Conservation (phyloP, 2,888 invertebrate genomes). For the Uloborus plumipes region DNA sequence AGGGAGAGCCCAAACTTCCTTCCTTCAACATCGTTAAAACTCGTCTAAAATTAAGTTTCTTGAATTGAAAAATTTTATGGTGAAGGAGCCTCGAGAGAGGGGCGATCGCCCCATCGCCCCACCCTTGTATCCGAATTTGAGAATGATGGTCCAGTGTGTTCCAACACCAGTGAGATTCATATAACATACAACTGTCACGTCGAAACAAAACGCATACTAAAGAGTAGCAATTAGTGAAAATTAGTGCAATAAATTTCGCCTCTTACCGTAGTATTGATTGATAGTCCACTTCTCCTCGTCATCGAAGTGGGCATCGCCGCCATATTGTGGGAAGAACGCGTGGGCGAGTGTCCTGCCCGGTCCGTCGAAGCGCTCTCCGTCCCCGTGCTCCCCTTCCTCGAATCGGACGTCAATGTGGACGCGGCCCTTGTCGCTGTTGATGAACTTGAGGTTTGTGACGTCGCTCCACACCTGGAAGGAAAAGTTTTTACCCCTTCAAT, state of each 20-base stretch:
- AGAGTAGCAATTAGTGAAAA: background rate
- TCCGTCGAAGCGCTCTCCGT: conserved; percentile 96
- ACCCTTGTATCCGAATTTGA: too few relatives aligned
- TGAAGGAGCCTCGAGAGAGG: too few relatives aligned
- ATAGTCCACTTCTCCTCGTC: conserved; percentile 95
- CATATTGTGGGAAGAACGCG: conserved; percentile 96
- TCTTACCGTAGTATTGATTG: conserved; percentile 73
- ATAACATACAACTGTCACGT: too few relatives aligned
- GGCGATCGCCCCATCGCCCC: too few relatives aligned
- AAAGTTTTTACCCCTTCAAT: background rate
- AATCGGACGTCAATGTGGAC: conserved; percentile 80
- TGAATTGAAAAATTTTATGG: too few relatives aligned
- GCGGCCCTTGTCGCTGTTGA: conserved; percentile 69
- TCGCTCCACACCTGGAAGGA: conserved; percentile 79
- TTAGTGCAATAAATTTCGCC: background rate
- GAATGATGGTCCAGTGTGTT: too few relatives aligned
- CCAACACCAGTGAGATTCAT: too few relatives aligned
- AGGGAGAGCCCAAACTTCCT: too few relatives aligned
- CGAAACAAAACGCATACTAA: background rate
- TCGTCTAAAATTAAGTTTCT: too few relatives aligned
- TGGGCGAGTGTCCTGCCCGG: conserved; percentile 88
- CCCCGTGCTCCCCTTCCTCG: conserved; percentile 91
- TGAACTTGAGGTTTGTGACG: conserved; percentile 76
- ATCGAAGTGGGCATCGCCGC: conserved; percentile 98
- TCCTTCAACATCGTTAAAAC: too few relatives aligned